Percentiles rank a stretch among this genome's conserved stretches.
Evolutionary conservation across 2,797 vertebrate genomes (phyloP).

Genomic region (Argya squamiceps): DNA sequence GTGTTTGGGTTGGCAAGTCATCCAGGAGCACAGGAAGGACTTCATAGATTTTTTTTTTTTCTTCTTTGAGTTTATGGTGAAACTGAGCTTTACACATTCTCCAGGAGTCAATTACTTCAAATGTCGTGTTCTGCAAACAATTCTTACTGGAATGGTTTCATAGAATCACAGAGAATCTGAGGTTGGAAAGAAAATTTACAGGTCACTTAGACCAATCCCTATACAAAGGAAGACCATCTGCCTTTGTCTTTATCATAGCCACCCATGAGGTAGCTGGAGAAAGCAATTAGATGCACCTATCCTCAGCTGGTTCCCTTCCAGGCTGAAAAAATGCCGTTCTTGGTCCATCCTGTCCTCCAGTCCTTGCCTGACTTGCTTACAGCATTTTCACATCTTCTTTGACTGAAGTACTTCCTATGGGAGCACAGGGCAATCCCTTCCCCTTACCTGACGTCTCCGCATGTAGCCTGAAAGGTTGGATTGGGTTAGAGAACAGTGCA

Average conservation of each 20-base stretch:
- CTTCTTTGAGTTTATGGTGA: background rate
- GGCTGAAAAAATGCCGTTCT: background rate
- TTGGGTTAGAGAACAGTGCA: background rate
- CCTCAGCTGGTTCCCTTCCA: background rate
- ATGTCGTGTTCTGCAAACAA: background rate
- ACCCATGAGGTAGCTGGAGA: background rate
- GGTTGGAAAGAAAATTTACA: background rate
- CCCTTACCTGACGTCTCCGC: background rate
- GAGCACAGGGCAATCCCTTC: background rate
- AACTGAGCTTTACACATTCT: background rate
- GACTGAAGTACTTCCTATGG: background rate
- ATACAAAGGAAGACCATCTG: background rate
- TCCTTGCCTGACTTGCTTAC: background rate
- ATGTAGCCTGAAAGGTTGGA: background rate
- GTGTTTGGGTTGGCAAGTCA: slow-evolving; percentile 40
- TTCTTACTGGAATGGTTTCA: background rate
- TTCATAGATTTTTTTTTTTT: background rate
- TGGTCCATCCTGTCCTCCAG: background rate
- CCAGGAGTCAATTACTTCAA: background rate
- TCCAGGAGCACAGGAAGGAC: background rate
- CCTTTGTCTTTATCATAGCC: background rate
- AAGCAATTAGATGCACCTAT: background rate
- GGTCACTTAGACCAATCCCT: background rate
- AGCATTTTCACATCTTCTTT: background rate
- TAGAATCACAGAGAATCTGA: background rate